Evolutionary conservation across 2,113 vertebrate species (phyloP), one percentile per base, ranked within the genome.

Genomic region (Gymnogyps californianus): DNA sequence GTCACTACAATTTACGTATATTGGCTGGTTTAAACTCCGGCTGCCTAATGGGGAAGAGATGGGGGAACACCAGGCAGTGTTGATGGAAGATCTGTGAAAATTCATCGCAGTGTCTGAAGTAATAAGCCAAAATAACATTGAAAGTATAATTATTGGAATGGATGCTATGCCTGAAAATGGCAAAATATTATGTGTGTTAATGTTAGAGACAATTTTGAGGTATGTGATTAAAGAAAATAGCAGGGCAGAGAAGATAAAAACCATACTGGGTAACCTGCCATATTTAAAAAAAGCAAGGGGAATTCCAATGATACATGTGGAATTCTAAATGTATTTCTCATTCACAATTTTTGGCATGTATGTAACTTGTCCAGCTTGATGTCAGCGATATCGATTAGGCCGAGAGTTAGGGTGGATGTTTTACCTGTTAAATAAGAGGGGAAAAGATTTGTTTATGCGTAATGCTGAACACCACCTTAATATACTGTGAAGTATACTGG

Each of bases 1-100:
- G 9, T 47, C 0, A 0, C 49, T 44, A 1, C 32, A 9, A 0
- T 64, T 62, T 18, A 3, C 28, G 34, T 36, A 1, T 7, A 1
- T 22, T 59, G 71, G 34, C 57, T 13, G 22, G 1, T 15, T n/a
- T 46, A 11, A 14, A 3, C 52, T 46, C 25, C 1, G 1, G 24
- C 49, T 71, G 32, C 38, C 46, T 34, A 1, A 3, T 10, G n/a
- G 32, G 54, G 13, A 55, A 2, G 82, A 46, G 62, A 7, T 57
- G 32, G 49, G n/a, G 51, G 74, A 18, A 54, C 64, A 44, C 10
- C 44, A 8, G 49, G 36, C 2, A 7, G 52, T 12, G n/a, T 6
- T 38, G 59, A 3, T 34, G 54, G 74, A 66, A 80, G 36, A 25
- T 17, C 72, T 44, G 18, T 46, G 55, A 13, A 36, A 40, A 47